phyloP scores from a whole-genome alignment of 2,888 invertebrate species.

The Noctua pronuba region DNA sequence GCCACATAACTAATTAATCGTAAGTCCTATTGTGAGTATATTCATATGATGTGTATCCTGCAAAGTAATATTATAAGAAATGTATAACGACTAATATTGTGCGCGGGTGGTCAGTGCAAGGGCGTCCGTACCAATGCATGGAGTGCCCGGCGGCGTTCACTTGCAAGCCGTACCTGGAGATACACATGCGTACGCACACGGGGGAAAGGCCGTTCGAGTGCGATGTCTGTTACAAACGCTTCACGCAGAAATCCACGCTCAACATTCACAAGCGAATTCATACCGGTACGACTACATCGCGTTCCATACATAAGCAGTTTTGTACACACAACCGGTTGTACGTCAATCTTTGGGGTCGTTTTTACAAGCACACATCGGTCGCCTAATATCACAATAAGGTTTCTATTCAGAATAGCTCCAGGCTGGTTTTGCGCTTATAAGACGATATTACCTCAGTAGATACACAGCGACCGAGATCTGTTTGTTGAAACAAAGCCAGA shows the following conservation, averaged over 20 bases:
- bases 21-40: conserved; percentile 70
- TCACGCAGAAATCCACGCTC: conserved; percentile 91
- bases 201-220: conserved; percentile 90
- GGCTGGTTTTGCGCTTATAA: neutral
- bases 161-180: conserved; percentile 91
- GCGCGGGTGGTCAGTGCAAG: conserved; percentile 85
- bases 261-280: conserved; percentile 91
- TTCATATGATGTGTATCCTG: conserved; percentile 51
- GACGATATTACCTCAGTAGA: neutral
- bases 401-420: neutral
- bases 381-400: neutral
- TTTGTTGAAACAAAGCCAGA: conserved; percentile 42
- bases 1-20: conserved; percentile 80
- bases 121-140: conserved; percentile 90
- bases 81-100: conserved; percentile 63
- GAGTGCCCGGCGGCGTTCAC: conserved; percentile 91
- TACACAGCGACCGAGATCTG: conserved; percentile 17
- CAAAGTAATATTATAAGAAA: conserved; percentile 42
- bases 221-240: conserved; percentile 90
- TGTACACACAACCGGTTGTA: conserved; percentile 30
- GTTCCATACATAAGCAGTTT: conserved; percentile 33
- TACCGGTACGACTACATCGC: conserved; percentile 85
- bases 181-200: conserved; percentile 91
- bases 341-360: conserved; percentile 14
- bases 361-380: conserved; percentile 17